Percentiles rank a stretch among this genome's conserved stretches.
phyloP scores from a whole-genome alignment of 2,113 vertebrate genomes.

The Cairina moschata region DNA sequence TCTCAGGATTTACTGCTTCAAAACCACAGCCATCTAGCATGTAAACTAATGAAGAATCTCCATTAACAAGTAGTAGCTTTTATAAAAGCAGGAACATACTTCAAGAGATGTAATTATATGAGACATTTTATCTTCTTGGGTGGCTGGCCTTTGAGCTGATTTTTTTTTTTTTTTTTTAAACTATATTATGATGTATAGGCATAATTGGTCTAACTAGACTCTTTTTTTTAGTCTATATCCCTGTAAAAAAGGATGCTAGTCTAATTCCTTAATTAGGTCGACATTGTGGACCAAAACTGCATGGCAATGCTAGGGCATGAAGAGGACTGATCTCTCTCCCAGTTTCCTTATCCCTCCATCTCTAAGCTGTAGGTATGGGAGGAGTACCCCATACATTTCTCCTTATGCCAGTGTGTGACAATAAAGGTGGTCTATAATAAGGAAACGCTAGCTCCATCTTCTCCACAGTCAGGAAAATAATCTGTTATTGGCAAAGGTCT shows the following conservation, averaged over 20 bases:
- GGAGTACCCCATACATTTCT: not conserved
- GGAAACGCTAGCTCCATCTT: not conserved
- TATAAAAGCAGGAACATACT: slow-evolving; percentile 11
- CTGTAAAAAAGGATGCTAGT: not conserved
- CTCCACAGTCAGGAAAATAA: not conserved
- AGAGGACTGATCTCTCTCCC: slow-evolving; percentile 1
- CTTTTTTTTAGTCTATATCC: slow-evolving; percentile 17
- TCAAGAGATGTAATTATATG: slow-evolving; percentile 43
- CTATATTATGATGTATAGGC: not conserved
- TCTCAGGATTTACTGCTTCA: not conserved
- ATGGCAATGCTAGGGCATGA: slow-evolving; percentile 24
- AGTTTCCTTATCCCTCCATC: slow-evolving; percentile 18
- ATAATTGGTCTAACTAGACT: slow-evolving; percentile 35
- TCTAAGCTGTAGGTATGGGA: slow-evolving; percentile 12
- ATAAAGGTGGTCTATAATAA: slow-evolving; percentile 7
- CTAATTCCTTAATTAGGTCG: slow-evolving; percentile 35
- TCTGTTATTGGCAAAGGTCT: not conserved
- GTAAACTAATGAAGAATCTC: slow-evolving; percentile 1
- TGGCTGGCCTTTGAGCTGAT: not conserved
- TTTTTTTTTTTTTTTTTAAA: not conserved
- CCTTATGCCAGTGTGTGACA: not conserved
- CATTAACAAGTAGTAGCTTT: slow-evolving; percentile 22
- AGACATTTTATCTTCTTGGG: slow-evolving; percentile 58
- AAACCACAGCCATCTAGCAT: not conserved
- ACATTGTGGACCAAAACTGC: slow-evolving; percentile 18